Conservation (phyloP, 2,888 invertebrate species). For the Apamea anceps region DNA sequence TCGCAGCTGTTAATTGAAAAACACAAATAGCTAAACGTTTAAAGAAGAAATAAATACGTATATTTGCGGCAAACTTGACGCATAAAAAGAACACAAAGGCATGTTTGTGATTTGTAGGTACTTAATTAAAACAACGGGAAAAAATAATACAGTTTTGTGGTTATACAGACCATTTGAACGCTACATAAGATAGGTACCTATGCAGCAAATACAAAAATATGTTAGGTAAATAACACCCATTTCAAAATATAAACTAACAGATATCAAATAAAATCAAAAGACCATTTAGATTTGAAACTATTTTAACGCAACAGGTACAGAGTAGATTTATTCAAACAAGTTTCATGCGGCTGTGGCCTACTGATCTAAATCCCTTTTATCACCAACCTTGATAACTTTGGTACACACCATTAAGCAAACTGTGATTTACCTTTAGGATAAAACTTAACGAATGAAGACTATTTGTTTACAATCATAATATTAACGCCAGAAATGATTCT, state of each 20-base stretch:
- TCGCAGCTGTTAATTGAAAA: background rate
- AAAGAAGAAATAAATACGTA: too few relatives aligned
- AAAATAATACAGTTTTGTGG: background rate
- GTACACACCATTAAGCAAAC: slow-evolving; percentile 20
- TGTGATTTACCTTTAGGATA: background rate
- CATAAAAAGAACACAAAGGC: too few relatives aligned
- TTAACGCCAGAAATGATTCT: background rate
- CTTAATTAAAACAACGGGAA: too few relatives aligned
- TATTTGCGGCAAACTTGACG: too few relatives aligned
- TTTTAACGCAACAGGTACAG: background rate
- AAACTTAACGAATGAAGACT: background rate
- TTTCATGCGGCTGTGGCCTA: slow-evolving; percentile 14
- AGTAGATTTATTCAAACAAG: slow-evolving; percentile 7
- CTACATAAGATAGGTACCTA: background rate
- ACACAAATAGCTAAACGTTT: background rate
- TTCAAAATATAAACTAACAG: background rate
- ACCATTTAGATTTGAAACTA: background rate
- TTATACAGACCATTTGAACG: too few relatives aligned
- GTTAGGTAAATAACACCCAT: background rate
- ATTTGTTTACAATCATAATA: background rate
- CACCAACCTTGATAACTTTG: slow-evolving; percentile 37
- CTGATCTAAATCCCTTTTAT: slow-evolving; percentile 44
- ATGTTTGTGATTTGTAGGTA: background rate
- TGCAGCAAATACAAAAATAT: background rate
- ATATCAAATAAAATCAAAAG: background rate